A percentile compares a stretch with the other conserved stretches of the same genome.
Evolutionary conservation across 1,140 invertebrate species (phyloP).

Genomic region (Conus betulinus): DNA sequence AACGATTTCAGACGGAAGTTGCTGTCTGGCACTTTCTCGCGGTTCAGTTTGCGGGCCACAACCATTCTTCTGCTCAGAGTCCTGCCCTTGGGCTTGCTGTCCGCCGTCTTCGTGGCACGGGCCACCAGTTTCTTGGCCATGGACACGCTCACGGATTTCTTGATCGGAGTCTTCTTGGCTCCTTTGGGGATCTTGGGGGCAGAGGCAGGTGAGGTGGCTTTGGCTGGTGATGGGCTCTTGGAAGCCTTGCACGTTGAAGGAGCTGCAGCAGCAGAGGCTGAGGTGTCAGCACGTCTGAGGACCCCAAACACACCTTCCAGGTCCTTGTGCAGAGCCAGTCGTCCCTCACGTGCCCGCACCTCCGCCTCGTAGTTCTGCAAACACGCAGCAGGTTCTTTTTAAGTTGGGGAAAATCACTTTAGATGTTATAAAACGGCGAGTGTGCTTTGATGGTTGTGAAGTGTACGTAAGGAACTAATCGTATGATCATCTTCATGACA

Average conservation of each 20-base stretch:
- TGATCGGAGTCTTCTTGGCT: not conserved
- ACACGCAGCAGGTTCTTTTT: not conserved
- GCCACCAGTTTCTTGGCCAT: slow-evolving; percentile 13
- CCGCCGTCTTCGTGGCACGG: not conserved
- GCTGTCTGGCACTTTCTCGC: slow-evolving; percentile 47
- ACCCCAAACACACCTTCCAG: slow-evolving; percentile 41
- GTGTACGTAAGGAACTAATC: not conserved
- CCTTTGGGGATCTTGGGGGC: not conserved
- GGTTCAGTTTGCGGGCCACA: slow-evolving; percentile 41
- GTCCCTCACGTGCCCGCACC: slow-evolving; percentile 30
- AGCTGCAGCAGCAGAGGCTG: not conserved
- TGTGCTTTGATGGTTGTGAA: too few species aligned
- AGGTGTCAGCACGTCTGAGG: slow-evolving; percentile 43
- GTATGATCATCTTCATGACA: not conserved
- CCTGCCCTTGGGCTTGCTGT: slow-evolving; percentile 1
- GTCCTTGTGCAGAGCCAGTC: slow-evolving; percentile 15
- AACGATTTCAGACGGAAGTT: slow-evolving; percentile 48
- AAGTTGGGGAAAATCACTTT: too few species aligned
- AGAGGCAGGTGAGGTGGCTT: not conserved
- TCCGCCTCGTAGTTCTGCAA: slow-evolving; percentile 40
- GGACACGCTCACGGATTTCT: not conserved
- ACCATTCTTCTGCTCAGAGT: not conserved
- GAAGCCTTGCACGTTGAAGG: not conserved
- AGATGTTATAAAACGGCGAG: too few species aligned
- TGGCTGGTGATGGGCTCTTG: not conserved